Conservation (phyloP, 2,113 vertebrate genomes). For the Dendrocopos noguchii region DNA sequence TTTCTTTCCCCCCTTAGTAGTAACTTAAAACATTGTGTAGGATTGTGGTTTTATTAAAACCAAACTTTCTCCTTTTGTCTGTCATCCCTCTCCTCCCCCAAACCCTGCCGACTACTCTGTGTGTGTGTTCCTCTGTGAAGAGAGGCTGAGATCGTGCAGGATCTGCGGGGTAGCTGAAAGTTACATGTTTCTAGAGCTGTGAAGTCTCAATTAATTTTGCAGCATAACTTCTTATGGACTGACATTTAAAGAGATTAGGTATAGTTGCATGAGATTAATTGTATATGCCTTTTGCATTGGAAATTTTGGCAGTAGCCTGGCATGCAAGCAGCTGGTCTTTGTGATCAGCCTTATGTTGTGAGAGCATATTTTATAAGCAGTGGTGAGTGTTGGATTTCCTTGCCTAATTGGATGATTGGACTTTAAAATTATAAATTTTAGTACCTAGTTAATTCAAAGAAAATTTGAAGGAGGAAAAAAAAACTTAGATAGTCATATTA, state of each 20-base stretch:
- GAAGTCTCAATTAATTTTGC: neutral
- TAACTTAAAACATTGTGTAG: neutral
- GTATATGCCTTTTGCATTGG: neutral
- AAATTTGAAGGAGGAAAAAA: neutral
- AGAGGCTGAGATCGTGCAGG: neutral
- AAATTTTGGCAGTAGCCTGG: neutral
- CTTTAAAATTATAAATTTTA: neutral
- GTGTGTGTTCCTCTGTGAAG: neutral
- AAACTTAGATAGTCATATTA: neutral
- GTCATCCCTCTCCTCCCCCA: neutral
- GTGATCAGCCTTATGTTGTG: neutral
- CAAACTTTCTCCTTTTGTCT: neutral
- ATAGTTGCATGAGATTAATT: neutral
- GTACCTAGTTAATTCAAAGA: neutral
- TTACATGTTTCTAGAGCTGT: neutral
- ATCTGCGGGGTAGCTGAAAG: neutral
- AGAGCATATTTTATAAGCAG: neutral
- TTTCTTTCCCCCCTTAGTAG: neutral
- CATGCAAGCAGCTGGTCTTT: neutral
- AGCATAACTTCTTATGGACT: neutral
- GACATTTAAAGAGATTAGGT: neutral
- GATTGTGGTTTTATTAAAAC: neutral
- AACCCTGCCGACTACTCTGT: neutral
- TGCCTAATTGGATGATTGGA: neutral
- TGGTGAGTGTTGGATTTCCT: neutral